Evolutionary conservation across 2,888 invertebrate genomes (phyloP).

Genomic region (Dicyrtoma fusca): DNA sequence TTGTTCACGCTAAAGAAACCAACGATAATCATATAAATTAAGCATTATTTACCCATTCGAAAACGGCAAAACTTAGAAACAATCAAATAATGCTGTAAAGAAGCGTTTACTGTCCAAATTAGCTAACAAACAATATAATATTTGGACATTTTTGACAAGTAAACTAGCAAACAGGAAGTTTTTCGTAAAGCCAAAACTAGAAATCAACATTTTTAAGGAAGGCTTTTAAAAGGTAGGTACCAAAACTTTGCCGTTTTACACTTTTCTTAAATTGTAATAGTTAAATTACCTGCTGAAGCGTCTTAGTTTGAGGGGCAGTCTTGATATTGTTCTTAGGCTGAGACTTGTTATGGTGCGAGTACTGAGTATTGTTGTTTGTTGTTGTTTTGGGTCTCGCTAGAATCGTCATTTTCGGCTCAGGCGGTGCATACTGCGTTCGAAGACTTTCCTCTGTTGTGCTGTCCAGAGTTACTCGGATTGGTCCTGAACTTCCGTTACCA

Average conservation of each 20-base stretch:
- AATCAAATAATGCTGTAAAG: neutral
- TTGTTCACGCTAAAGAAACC: constrained; percentile 78
- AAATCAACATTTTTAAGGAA: no score
- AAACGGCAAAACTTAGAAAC: constrained; percentile 2
- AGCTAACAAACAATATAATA: no score
- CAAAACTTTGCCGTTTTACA: no score
- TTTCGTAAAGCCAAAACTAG: no score
- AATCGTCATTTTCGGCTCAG: constrained; percentile 82
- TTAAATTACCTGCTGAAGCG: constrained; percentile 44
- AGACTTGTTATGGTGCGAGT: neutral
- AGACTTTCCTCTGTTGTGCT: constrained; percentile 68
- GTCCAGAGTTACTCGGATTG: constrained; percentile 29
- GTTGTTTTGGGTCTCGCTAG: constrained; percentile 70
- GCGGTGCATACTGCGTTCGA: constrained; percentile 77
- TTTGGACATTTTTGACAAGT: neutral
- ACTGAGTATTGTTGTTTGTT: constrained; percentile 56
- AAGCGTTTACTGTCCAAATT: no score
- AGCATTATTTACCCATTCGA: neutral
- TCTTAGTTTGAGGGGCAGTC: constrained; percentile 15
- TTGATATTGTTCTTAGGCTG: constrained; percentile 12
- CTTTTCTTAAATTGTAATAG: no score
- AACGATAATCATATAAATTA: neutral
- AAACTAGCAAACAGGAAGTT: no score
- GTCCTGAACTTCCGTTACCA: no score
- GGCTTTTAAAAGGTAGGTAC: no score